Evolutionary conservation across 2,888 invertebrate genomes (phyloP).

Genomic region (Drosophila mettleri): DNA sequence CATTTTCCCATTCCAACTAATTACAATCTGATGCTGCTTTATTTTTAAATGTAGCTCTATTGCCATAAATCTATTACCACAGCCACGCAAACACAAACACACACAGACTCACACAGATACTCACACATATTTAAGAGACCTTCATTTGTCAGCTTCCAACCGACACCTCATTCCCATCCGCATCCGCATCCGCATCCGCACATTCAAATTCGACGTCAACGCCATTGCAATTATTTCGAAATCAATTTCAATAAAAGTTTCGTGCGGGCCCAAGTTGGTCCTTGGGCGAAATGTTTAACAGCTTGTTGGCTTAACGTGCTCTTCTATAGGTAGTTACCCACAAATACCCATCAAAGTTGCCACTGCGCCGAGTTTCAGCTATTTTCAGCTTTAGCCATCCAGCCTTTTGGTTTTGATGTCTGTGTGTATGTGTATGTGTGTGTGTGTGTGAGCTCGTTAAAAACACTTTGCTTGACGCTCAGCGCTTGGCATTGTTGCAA

Average conservation of each 20-base stretch:
- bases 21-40: slow-evolving; percentile 56
- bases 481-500: slow-evolving; percentile 66
- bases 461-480: slow-evolving; percentile 70
- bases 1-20: slow-evolving; percentile 33
- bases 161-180: slow-evolving; percentile 7
- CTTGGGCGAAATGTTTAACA: slow-evolving; percentile 62
- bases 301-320: slow-evolving; percentile 72
- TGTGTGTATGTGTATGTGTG: slow-evolving; percentile 17
- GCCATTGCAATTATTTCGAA: slow-evolving; percentile 78
- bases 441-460: slow-evolving; percentile 66
- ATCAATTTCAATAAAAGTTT: slow-evolving; percentile 81
- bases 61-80: slow-evolving; percentile 69
- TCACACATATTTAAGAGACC: slow-evolving; percentile 7
- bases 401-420: slow-evolving; percentile 4
- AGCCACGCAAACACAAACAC: slow-evolving; percentile 16
- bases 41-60: slow-evolving; percentile 53
- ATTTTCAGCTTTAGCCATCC: slow-evolving; percentile 25
- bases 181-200: slow-evolving; percentile 17
- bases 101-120: slow-evolving; percentile 6
- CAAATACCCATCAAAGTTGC: slow-evolving; percentile 61
- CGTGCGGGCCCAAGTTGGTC: slow-evolving; percentile 38
- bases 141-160: slow-evolving; percentile 45
- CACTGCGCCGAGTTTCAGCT: slow-evolving; percentile 31
- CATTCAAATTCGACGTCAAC: slow-evolving; percentile 75
- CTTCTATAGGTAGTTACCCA: slow-evolving; percentile 30